Evolutionary conservation across 2,113 vertebrate genomes (phyloP).

Genomic region (Polypterus senegalus): DNA sequence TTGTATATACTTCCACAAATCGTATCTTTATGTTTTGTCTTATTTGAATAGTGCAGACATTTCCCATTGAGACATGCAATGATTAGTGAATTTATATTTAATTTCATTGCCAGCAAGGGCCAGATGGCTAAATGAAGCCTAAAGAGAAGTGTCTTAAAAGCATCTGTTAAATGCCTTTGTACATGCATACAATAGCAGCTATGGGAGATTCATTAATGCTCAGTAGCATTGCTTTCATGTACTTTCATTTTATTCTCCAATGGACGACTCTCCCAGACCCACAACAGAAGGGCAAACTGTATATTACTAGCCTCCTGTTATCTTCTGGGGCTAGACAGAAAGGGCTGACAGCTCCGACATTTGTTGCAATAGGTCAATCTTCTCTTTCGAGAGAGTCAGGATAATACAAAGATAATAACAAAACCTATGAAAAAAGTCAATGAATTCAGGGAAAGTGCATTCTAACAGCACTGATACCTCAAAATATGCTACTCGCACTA

Average conservation of each 20-base stretch:
- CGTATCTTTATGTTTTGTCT: too few species aligned
- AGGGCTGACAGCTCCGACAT: conserved; percentile 16
- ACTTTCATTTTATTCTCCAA: conserved; percentile 7
- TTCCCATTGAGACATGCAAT: neutral
- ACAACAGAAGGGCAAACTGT: conserved; percentile 24
- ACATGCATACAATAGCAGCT: conserved; percentile 23
- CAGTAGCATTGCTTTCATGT: conserved; percentile 16
- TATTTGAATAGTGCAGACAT: neutral
- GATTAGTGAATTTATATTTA: conserved; percentile 2
- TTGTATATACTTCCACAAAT: too few species aligned
- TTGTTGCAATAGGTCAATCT: neutral
- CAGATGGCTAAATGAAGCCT: conserved; percentile 19
- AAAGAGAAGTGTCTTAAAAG: conserved; percentile 18
- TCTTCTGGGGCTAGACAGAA: conserved; percentile 8
- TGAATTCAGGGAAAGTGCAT: too few species aligned
- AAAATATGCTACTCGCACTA: too few species aligned
- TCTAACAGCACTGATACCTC: too few species aligned
- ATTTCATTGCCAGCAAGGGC: conserved; percentile 14
- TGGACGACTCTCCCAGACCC: conserved; percentile 18
- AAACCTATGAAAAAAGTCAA: neutral
- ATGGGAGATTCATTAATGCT: conserved; percentile 22
- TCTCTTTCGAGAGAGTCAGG: neutral
- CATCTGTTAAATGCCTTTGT: conserved; percentile 26
- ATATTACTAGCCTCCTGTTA: conserved; percentile 10
- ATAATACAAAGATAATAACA: neutral